Evolutionary conservation across 2,797 vertebrate species (phyloP), one percentile per base, ranked within the genome.

Genomic region (Darevskia mixta): DNA sequence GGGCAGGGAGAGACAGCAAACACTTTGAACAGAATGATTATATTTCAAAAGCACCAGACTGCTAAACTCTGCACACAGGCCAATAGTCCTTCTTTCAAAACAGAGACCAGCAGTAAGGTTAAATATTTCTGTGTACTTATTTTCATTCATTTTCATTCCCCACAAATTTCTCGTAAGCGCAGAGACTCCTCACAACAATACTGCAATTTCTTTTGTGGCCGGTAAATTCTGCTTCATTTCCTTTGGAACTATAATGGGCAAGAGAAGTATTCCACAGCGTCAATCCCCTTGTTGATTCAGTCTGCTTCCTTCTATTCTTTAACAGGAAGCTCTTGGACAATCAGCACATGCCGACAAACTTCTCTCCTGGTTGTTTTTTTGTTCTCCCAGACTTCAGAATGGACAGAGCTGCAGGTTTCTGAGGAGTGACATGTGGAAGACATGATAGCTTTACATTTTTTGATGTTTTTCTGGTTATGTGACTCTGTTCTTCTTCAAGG

Each of bases 291-390:
- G 95, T 91, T 95, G 87, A 96, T 95, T 95, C 95, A 96, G 95
- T 93, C 93, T 88, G 94, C 96, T 97, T 97, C 97, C 97, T 97
- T 95, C 97, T 95, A 97, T 97, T 97, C 96, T 97, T 97, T 91
- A 64, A 96, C 97, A 97, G 97, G 97, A 97, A 97, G 91, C 95
- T 75, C 90, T 82, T 85, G 0, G 92, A 96, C 95, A 96, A 95
- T 93, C 94, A 90, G 93, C 90, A 89, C 96, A 73, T 94, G 91
- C 89, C 88, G 92, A 91, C 88, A 89, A 76, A 89, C 82, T 90
- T 95, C 94, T 92, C 91, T 55, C 4, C 91, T 95, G 93, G 88
- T 91, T 86, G 79, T 81, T 41, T 10, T 10, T 32, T 58, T 18
- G n/a, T 58, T 58, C 23, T 32, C 29, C 25, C 79, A 64, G 41